A percentile compares a stretch with the other conserved stretches of the same genome.
Evolutionary conservation across 2,888 invertebrate species (phyloP).

Genomic region (Aporophyla nigra): DNA sequence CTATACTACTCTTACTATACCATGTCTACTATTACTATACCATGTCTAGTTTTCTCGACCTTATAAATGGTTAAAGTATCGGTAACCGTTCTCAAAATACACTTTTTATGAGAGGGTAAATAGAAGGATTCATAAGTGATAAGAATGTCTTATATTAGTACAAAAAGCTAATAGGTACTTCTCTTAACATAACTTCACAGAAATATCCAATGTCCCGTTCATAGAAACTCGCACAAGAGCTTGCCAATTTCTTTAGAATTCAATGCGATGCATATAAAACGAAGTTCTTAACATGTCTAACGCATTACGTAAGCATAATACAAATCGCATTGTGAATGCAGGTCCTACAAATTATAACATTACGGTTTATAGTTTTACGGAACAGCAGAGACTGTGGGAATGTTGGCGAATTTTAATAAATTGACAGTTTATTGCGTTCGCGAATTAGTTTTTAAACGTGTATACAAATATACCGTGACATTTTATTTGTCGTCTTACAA

Average conservation of each 20-base stretch:
- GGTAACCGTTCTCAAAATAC: too few relatives aligned
- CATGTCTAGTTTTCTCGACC: too few relatives aligned
- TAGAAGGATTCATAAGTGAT: not conserved
- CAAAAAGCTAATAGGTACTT: not conserved
- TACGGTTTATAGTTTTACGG: constrained; percentile 1
- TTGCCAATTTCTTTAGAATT: constrained; percentile 46
- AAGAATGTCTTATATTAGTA: too few relatives aligned
- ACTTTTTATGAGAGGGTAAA: too few relatives aligned
- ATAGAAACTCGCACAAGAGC: constrained; percentile 10
- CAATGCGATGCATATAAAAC: constrained; percentile 13
- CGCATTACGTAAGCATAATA: constrained; percentile 27
- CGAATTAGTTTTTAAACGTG: not conserved
- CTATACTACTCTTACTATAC: too few relatives aligned
- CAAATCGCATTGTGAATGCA: constrained; percentile 33
- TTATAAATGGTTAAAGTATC: too few relatives aligned
- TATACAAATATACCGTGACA: too few relatives aligned
- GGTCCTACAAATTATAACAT: constrained; percentile 18
- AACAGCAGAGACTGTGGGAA: not conserved
- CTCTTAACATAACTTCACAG: not conserved
- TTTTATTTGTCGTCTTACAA: too few relatives aligned
- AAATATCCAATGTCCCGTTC: not conserved
- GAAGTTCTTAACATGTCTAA: constrained; percentile 42
- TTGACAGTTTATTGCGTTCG: not conserved
- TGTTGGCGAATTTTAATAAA: not conserved
- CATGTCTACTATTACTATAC: too few relatives aligned